A percentile compares a stretch with the other conserved stretches of the same genome.
phyloP scores from a whole-genome alignment of 2,113 vertebrate species.

The Chamaetylas fuelleborni region DNA sequence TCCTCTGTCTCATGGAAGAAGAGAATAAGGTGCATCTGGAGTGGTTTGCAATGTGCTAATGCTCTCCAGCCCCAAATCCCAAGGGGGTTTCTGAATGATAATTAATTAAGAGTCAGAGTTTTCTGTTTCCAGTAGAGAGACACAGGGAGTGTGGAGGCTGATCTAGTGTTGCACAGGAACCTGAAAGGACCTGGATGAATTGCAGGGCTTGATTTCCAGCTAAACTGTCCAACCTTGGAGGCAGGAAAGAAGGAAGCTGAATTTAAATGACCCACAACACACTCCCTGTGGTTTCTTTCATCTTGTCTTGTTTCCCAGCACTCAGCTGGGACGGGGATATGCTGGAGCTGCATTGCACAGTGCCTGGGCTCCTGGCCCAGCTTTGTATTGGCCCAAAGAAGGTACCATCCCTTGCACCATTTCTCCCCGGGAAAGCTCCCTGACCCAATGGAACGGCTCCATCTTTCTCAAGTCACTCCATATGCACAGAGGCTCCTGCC shows the following conservation, averaged over 20 bases:
- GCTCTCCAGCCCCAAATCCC: background rate
- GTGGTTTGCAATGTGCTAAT: background rate
- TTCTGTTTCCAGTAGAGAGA: background rate
- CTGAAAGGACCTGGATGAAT: background rate
- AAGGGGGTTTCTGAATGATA: background rate
- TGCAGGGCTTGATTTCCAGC: background rate
- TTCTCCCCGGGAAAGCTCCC: background rate
- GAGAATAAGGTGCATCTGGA: background rate
- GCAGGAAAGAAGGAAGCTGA: background rate
- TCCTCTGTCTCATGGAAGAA: background rate
- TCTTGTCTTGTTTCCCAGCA: background rate
- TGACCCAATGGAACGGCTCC: background rate
- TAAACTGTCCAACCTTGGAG: background rate
- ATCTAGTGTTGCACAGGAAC: background rate
- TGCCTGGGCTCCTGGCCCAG: background rate
- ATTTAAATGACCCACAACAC: background rate
- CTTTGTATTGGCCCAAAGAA: background rate
- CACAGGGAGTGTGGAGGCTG: background rate
- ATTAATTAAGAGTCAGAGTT: background rate
- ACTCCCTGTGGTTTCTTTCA: background rate
- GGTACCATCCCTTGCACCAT: too few relatives aligned
- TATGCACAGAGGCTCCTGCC: background rate
- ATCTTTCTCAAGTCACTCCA: background rate
- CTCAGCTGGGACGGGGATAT: background rate
- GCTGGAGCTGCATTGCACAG: background rate